Evolutionary conservation across 2,797 vertebrate genomes (phyloP).

Genomic region (Hoplostethus atlanticus): DNA sequence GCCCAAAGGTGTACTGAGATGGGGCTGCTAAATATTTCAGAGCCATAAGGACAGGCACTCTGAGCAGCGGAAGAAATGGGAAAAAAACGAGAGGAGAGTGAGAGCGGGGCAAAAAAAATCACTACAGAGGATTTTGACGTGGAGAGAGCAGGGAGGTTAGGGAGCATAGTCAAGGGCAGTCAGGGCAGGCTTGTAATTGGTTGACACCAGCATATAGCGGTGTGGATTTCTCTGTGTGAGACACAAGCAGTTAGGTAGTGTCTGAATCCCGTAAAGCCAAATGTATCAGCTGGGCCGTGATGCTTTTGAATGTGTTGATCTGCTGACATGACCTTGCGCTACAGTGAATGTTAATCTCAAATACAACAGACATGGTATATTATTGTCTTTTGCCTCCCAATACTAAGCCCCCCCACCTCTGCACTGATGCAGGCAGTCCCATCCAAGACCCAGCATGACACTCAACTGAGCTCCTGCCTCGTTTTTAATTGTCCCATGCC

Average conservation of each 20-base stretch:
- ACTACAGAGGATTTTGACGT: slow-evolving; percentile 70
- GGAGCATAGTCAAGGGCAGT: slow-evolving; percentile 78
- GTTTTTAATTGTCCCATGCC: slow-evolving; percentile 80
- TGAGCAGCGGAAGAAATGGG: slow-evolving; percentile 52
- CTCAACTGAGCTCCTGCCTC: slow-evolving; percentile 65
- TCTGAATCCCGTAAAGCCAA: slow-evolving; percentile 63
- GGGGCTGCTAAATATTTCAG: slow-evolving; percentile 84
- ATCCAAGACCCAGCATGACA: slow-evolving; percentile 64
- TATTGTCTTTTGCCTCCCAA: slow-evolving; percentile 56
- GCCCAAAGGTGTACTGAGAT: slow-evolving; percentile 78
- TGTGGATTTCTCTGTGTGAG: slow-evolving; percentile 40
- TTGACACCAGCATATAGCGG: slow-evolving; percentile 62
- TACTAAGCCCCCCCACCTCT: slow-evolving; percentile 27
- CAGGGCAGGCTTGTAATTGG: slow-evolving; percentile 80
- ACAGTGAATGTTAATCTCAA: slow-evolving; percentile 69
- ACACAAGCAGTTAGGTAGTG: slow-evolving; percentile 36
- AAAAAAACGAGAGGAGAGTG: slow-evolving; percentile 38
- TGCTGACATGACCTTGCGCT: slow-evolving; percentile 66
- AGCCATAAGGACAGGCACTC: slow-evolving; percentile 57
- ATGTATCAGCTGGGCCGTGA: slow-evolving; percentile 64
- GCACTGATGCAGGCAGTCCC: slow-evolving; percentile 53
- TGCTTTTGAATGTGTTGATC: slow-evolving; percentile 62
- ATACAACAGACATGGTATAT: slow-evolving; percentile 58
- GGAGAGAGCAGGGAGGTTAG: slow-evolving; percentile 71
- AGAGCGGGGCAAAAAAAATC: slow-evolving; percentile 49